phyloP scores from a whole-genome alignment of 2,113 vertebrate species.

The Arenaria interpres region DNA sequence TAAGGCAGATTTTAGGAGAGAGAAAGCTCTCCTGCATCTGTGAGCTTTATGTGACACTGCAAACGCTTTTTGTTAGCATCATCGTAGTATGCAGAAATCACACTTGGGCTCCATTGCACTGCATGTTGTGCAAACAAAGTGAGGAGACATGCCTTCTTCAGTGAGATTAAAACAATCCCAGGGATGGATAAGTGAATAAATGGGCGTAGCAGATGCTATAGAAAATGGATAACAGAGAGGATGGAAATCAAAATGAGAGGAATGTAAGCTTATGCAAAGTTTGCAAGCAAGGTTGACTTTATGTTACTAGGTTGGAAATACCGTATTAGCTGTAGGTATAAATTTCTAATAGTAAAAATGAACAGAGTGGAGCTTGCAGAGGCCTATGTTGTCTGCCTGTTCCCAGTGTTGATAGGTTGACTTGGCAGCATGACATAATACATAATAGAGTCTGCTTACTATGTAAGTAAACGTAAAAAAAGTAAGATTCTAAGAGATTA shows the following conservation, averaged over 20 bases:
- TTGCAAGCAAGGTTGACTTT: background rate
- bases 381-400: background rate
- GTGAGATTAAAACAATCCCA: background rate
- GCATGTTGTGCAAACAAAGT: background rate
- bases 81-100: background rate
- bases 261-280: background rate
- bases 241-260: background rate
- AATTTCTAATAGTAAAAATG: background rate
- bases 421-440: background rate
- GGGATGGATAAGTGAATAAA: background rate
- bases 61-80: background rate
- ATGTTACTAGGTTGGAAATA: background rate
- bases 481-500: rapidly evolving
- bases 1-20: background rate
- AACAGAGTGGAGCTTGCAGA: background rate
- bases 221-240: background rate
- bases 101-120: background rate
- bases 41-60: background rate
- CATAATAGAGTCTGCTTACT: background rate
- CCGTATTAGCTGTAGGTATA: background rate
- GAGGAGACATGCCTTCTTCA: background rate
- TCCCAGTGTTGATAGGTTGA: background rate
- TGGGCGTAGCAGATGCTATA: background rate
- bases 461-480: background rate
- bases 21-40: background rate